phyloP scores from a whole-genome alignment of 2,113 vertebrate genomes.

The Tricholaema leucomelas region DNA sequence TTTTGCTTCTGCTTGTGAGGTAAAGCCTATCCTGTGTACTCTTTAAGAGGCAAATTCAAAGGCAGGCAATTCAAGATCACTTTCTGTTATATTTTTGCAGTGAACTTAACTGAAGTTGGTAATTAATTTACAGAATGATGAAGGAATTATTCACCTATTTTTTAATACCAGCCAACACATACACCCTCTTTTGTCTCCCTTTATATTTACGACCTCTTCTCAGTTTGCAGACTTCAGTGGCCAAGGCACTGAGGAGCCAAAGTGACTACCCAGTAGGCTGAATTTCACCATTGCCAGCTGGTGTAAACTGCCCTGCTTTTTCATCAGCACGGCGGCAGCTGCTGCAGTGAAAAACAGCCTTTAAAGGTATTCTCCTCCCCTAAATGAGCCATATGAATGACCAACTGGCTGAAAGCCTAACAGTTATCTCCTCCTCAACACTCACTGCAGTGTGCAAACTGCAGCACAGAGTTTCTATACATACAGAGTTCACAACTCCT shows the following conservation, averaged over 20 bases:
- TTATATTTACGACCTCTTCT: not conserved
- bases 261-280: not conserved
- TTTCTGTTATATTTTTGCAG: not conserved
- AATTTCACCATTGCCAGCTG: not conserved
- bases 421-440: not conserved
- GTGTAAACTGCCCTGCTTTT: not conserved
- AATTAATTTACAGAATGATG: not conserved
- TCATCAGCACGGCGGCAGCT: not conserved
- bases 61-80: not conserved
- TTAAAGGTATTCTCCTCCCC: not conserved
- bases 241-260: fast-evolving
- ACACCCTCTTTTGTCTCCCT: not conserved
- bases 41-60: not conserved
- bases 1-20: not conserved
- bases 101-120: not conserved
- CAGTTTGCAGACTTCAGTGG: not conserved
- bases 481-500: slow-evolving; percentile 1
- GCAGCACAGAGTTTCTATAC: not conserved
- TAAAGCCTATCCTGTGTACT: not conserved
- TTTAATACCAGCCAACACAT: not conserved
- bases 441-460: not conserved
- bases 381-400: not conserved
- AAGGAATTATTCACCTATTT: not conserved
- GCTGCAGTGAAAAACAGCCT: not conserved
- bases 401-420: not conserved